A percentile compares a stretch with the other conserved stretches of the same genome.
Evolutionary conservation across 2,113 vertebrate species (phyloP).

Genomic region (Muscicapa adusta): DNA sequence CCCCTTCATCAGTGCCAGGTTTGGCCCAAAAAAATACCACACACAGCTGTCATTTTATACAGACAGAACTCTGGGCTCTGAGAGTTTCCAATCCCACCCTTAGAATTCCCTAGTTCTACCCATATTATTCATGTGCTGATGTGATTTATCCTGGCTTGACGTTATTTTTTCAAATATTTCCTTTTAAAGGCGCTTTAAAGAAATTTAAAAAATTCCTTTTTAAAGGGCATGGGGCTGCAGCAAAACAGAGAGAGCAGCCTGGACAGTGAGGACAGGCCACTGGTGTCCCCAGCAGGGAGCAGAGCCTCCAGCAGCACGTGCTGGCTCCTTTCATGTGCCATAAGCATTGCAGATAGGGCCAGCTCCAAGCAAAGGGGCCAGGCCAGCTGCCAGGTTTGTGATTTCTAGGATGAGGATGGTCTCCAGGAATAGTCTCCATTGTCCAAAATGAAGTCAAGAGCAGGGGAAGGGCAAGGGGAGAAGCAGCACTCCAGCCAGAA

Average conservation of each 20-base stretch:
- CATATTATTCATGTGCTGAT: background rate
- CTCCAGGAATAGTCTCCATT: conserved; percentile 4
- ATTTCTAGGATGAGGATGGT: conserved; percentile 12
- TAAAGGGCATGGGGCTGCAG: background rate
- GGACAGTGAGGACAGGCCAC: background rate
- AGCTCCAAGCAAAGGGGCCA: background rate
- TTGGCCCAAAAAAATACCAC: background rate
- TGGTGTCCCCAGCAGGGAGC: background rate
- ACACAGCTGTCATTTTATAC: background rate
- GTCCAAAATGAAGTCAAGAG: background rate
- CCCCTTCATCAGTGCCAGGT: background rate
- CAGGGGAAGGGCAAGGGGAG: background rate
- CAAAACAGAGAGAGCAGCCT: background rate
- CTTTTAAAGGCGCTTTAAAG: background rate
- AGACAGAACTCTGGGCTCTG: background rate
- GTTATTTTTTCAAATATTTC: background rate
- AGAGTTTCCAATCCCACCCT: background rate
- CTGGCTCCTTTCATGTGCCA: background rate
- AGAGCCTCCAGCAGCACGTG: background rate
- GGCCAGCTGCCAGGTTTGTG: conserved; percentile 16
- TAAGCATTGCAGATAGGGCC: background rate
- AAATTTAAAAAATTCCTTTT: too few relatives aligned
- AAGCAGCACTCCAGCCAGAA: background rate
- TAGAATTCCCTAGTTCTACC: background rate
- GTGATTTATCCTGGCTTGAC: background rate